Evolutionary conservation across 2,888 invertebrate genomes (phyloP).

Genomic region (Spilosoma lubricipeda): DNA sequence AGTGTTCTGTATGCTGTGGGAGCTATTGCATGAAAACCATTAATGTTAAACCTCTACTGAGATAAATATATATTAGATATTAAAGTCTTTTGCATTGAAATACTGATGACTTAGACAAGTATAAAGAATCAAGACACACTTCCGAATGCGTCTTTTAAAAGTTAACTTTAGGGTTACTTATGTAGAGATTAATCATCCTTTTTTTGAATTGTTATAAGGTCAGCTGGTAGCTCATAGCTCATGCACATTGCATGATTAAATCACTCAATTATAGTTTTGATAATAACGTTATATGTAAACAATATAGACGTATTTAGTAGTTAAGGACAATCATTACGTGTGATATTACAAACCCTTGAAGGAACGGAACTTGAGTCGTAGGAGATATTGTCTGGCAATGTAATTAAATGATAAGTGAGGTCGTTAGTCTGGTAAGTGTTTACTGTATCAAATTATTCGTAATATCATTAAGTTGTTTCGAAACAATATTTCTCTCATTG

Average conservation of each 20-base stretch:
- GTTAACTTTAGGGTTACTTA: too few relatives aligned
- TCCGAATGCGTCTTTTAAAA: not conserved
- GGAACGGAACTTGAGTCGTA: constrained; percentile 27
- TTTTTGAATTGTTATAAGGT: not conserved
- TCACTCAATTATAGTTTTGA: not conserved
- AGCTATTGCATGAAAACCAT: too few relatives aligned
- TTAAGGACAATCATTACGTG: not conserved
- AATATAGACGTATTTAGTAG: not conserved
- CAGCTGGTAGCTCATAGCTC: not conserved
- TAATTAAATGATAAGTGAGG: constrained; percentile 38
- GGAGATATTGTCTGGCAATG: constrained; percentile 43
- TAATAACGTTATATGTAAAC: not conserved
- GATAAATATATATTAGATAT: too few relatives aligned
- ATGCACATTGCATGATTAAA: not conserved
- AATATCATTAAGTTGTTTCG: not conserved
- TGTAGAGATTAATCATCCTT: not conserved
- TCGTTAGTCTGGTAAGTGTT: constrained; percentile 30
- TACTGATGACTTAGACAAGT: too few relatives aligned
- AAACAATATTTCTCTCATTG: not conserved
- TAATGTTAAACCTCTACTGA: too few relatives aligned
- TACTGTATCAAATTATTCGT: not conserved
- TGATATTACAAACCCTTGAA: constrained; percentile 20
- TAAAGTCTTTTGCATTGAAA: too few relatives aligned
- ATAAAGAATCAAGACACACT: too few relatives aligned
- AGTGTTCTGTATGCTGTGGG: not conserved